phyloP scores from a whole-genome alignment of 2,888 invertebrate species.

The Scrobipalpa atriplicella region DNA sequence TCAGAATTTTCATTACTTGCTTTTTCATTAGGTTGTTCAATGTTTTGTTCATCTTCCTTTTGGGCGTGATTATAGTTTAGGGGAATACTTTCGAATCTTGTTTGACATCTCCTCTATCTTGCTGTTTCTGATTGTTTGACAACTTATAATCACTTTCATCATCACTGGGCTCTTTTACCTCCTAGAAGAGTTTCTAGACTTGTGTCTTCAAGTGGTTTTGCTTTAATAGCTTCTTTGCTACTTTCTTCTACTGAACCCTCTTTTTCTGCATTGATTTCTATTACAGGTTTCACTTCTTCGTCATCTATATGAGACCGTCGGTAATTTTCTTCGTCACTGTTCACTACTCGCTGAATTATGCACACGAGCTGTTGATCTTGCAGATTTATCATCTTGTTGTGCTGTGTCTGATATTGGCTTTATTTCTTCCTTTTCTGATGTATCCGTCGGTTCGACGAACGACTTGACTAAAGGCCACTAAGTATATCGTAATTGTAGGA shows the following conservation, averaged over 20 bases:
- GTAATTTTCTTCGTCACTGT: slow-evolving; percentile 42
- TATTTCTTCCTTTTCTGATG: neutral
- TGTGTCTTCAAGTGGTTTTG: slow-evolving; percentile 45
- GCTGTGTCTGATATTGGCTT: slow-evolving; percentile 36
- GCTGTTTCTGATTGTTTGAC: slow-evolving; percentile 36
- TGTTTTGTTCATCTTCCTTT: slow-evolving; percentile 42
- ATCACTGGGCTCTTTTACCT: slow-evolving; percentile 40
- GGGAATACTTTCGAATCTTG: slow-evolving; percentile 77
- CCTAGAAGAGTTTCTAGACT: slow-evolving; percentile 54
- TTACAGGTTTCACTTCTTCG: slow-evolving; percentile 70
- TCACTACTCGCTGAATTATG: slow-evolving; percentile 38
- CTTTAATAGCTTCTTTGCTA: slow-evolving; percentile 36
- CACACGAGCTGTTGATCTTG: slow-evolving; percentile 38
- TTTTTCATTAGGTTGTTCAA: neutral
- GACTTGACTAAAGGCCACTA: slow-evolving; percentile 40
- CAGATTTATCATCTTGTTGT: slow-evolving; percentile 35
- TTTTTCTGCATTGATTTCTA: slow-evolving; percentile 62
- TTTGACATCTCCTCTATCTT: slow-evolving; percentile 57
- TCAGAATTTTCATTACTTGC: neutral
- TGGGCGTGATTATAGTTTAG: slow-evolving; percentile 67
- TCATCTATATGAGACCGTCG: slow-evolving; percentile 58
- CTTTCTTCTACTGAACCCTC: slow-evolving; percentile 43
- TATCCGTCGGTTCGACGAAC: slow-evolving; percentile 28
- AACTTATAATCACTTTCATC: slow-evolving; percentile 46
- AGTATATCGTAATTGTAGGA: slow-evolving; percentile 42